Base-by-base conservation (phyloP, 2,113 vertebrate genomes). In the Sander vitreus region DNA sequence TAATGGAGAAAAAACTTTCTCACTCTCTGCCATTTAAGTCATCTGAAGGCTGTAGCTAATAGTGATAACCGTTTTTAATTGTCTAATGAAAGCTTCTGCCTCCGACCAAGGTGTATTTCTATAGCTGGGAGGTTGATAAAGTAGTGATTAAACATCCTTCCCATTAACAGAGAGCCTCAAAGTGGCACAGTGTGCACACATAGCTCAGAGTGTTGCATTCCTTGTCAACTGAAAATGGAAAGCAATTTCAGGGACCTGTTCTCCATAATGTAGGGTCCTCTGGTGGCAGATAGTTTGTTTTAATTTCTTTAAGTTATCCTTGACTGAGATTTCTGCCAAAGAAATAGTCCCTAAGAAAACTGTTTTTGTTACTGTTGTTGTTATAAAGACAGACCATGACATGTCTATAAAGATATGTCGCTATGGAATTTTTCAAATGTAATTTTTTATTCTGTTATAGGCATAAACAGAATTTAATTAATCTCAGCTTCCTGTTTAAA, bases 111-210 rank as follows among this genome's bases (percentile, higher is more conserved):
- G 82, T 21, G 12, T 69, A 54, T 78, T 45, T 64, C 67, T 66
- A 0, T 69, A 39, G 51, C 66, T 47, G 27, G 39, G 71, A 68
- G 80, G 69, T 80, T 89, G 81, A 89, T 90, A 87, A 89, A 80
- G 77, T 86, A 92, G 90, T 83, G 90, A 92, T 91, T 91, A 53
- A 86, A 72, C 85, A n/a, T 80, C 62, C 39, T 9, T 63, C 81
- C 80, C 30, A 60, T 80, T 86, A 88, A 74, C 66, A 59, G 47
- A 63, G 66, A 77, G 48, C 48, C 23, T 66, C n/a, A n/a, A n/a
- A n/a, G n/a, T n/a, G n/a, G n/a, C n/a, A n/a, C n/a, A n/a, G n/a
- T n/a, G n/a, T n/a, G n/a, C n/a, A n/a, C n/a, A n/a, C n/a, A n/a
- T 55, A 62, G 69, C 75, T 81, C 58, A 33, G 14, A 64, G 66